phyloP scores from a whole-genome alignment of 2,113 vertebrate genomes.

The Thamnophis sirtalis region DNA sequence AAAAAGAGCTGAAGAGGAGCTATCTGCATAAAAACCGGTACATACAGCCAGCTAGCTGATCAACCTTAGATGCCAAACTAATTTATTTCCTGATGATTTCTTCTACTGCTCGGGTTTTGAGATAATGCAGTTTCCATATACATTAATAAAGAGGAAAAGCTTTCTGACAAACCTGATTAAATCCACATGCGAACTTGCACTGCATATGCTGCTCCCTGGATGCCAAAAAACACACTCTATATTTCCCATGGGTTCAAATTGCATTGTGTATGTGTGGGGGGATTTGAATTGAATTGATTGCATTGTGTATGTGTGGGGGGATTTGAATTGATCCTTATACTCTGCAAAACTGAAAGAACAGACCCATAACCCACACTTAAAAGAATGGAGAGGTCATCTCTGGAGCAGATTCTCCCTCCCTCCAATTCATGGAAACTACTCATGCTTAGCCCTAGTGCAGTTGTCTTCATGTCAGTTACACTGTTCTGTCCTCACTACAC shows the following conservation, averaged over 20 bases:
- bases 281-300: neutral
- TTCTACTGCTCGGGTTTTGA: conserved; percentile 13
- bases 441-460: neutral
- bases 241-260: conserved; percentile 32
- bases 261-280: neutral
- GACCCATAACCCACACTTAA: neutral
- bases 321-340: neutral
- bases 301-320: neutral
- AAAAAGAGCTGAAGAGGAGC: neutral
- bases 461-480: neutral
- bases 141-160: conserved; percentile 17
- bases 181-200: conserved; percentile 23
- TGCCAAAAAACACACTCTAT: conserved; percentile 21
- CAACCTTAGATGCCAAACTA: neutral
- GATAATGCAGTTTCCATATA: conserved; percentile 9
- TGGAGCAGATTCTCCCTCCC: neutral
- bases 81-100: conserved; percentile 12
- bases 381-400: neutral
- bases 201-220: conserved; percentile 1
- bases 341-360: neutral
- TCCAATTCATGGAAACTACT: neutral
- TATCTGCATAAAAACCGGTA: neutral
- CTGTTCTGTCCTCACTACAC: too few species aligned
- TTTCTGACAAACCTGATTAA: conserved; percentile 29
- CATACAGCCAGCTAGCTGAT: neutral